Conservation (phyloP, 2,113 vertebrate species). For the Micromys minutus region DNA sequence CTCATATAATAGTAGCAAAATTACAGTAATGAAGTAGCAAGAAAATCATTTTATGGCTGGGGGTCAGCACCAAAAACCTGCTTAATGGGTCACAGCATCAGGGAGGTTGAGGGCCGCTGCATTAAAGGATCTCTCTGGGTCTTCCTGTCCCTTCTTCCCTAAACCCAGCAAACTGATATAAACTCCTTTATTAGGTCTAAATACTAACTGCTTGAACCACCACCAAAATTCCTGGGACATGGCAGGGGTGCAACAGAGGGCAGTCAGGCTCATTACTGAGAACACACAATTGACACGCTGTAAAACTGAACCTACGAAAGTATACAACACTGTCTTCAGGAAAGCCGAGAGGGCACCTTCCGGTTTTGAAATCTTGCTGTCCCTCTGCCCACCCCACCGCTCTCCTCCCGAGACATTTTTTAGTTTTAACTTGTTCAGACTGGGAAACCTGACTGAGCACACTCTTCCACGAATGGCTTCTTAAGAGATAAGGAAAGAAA, state of each 20-base stretch:
- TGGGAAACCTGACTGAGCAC: neutral
- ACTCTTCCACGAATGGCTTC: neutral
- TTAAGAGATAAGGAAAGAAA: constrained; percentile 19
- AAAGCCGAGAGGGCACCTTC: neutral
- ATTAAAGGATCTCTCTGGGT: neutral
- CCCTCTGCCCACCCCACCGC: neutral
- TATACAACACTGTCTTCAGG: neutral
- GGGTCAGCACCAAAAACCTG: neutral
- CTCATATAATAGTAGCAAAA: neutral
- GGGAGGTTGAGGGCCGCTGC: neutral
- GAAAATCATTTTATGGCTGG: neutral
- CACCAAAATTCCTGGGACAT: neutral
- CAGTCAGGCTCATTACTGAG: neutral
- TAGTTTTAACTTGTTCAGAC: constrained; percentile 27
- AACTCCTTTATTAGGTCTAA: neutral
- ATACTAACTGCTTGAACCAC: neutral
- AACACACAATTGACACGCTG: neutral
- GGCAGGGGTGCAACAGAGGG: fast-evolving
- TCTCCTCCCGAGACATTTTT: neutral
- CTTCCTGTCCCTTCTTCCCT: neutral
- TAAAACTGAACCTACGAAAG: neutral
- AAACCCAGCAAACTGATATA: neutral
- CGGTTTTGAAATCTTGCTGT: neutral
- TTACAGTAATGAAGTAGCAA: neutral
- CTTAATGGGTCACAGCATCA: neutral